Percentiles rank a stretch among this genome's conserved stretches.
Evolutionary conservation across 2,113 vertebrate species (phyloP).

Genomic region (Pseudopodoces humilis): DNA sequence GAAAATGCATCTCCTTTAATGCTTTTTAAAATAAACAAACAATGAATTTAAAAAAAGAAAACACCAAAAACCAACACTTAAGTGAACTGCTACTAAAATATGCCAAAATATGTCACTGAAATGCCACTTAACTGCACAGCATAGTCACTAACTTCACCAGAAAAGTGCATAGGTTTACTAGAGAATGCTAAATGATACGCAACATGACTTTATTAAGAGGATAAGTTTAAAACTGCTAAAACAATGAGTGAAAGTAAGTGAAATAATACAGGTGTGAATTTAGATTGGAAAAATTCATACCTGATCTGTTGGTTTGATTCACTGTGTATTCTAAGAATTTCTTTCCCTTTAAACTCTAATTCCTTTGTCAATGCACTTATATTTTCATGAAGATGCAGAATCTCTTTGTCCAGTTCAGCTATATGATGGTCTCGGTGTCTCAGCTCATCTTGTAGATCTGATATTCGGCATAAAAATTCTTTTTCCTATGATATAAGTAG

Average conservation of each 20-base stretch:
- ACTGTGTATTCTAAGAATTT: conserved; percentile 95
- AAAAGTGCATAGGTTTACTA: background rate
- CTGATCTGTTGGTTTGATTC: conserved; percentile 98
- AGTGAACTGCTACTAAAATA: background rate
- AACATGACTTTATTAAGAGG: background rate
- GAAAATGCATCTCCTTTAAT: conserved; percentile 78
- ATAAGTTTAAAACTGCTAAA: background rate
- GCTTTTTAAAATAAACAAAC: conserved; percentile 65
- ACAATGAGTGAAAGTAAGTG: too few species aligned
- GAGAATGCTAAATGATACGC: background rate
- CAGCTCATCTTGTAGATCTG: conserved; percentile 91
- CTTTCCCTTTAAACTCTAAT: conserved; percentile 95
- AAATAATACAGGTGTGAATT: background rate
- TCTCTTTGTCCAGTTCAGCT: conserved; percentile 91
- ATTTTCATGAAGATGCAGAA: conserved; percentile 92
- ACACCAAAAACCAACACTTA: background rate
- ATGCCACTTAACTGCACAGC: background rate
- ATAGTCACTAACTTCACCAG: background rate
- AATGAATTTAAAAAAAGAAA: background rate
- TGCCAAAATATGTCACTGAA: conserved; percentile 4
- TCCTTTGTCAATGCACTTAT: conserved; percentile 94
- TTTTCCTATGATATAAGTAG: conserved; percentile 78
- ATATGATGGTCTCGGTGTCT: conserved; percentile 91
- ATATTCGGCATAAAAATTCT: conserved; percentile 86
- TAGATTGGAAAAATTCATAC: conserved; percentile 67